phyloP scores from a whole-genome alignment of 2,888 invertebrate species.

The Caenorhabditis zanzibari region DNA sequence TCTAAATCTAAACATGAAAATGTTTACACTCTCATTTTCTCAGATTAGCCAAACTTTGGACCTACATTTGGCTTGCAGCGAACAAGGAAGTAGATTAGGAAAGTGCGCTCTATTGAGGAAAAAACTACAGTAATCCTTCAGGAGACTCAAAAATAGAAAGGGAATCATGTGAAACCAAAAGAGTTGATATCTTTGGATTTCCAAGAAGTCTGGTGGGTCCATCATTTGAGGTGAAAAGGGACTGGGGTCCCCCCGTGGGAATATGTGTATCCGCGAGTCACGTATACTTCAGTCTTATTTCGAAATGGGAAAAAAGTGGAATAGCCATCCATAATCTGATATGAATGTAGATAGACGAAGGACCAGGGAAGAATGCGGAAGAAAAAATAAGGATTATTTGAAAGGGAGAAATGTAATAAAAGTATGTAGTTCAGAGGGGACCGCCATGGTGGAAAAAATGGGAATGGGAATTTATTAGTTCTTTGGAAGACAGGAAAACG shows the following conservation, averaged over 20 bases:
- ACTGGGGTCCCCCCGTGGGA: constrained; percentile 30
- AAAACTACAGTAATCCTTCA: constrained; percentile 6
- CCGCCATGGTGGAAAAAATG: constrained; percentile 7
- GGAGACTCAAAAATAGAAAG: background rate
- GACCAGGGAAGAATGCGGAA: constrained; percentile 31
- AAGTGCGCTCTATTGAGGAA: background rate
- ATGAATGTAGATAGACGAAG: constrained; percentile 38
- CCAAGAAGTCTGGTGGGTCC: constrained; percentile 32
- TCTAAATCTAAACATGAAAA: constrained; percentile 10
- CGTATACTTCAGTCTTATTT: background rate
- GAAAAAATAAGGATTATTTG: background rate
- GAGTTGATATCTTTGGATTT: constrained; percentile 5
- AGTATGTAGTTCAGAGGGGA: constrained; percentile 17
- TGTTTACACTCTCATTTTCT: constrained; percentile 34
- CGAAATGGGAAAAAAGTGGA: too few relatives aligned
- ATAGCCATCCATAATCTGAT: constrained; percentile 46
- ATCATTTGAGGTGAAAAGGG: constrained; percentile 36
- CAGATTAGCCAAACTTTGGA: constrained; percentile 59
- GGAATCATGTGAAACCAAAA: constrained; percentile 31
- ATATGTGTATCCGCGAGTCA: constrained; percentile 4
- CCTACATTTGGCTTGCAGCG: background rate
- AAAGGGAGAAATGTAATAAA: background rate
- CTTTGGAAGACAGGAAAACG: background rate
- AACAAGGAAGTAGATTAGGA: constrained; percentile 18
- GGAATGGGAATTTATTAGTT: constrained; percentile 15